Evolutionary conservation across 1,140 invertebrate genomes (phyloP), one percentile per base, ranked within the genome.

Genomic region (Cyclina sinensis): DNA sequence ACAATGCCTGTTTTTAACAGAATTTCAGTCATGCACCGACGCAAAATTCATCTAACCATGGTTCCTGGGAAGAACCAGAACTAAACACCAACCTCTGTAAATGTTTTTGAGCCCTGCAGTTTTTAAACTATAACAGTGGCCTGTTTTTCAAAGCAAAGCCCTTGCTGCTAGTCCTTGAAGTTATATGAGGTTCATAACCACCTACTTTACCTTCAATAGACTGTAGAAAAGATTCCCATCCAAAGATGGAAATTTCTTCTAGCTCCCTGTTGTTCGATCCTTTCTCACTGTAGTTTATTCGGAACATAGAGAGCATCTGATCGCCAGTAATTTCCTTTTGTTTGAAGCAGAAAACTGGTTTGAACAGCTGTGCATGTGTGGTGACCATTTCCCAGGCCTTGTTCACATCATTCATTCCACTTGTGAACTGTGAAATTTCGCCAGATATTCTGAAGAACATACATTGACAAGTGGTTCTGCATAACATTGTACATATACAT

Each of bases 341-440:
- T 16, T 70, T 46, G 43, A 48, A 46, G 65, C 81, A 84, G 43
- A 70, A 70, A n/a, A 73, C 30, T 46, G 59, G 81, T 37, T 70
- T 73, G 30, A 84, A 84, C 7, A 70, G n/a, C 4, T 84, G 39
- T 70, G 62, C 62, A 32, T 84, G 59, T 48, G 62, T 11, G 5
- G 37, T 48, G 39, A 84, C 27, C 16, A 73, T 84, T 14, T 73
- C 65, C 81, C 65, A 84, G 4, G 81, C 65, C n/a, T 27, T 16
- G 65, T 84, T 84, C 16, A 84, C 81, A 84, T 84, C 81, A 48
- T 84, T 84, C 62, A 84, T 46, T 16, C 81, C 81, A 73, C 39
- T 70, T 3, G 57, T 84, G 65, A 84, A 84, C 30, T 84, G 81
- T 7, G 81, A 84, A 21, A 84, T 84, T 84, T 84, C 65, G 43